Evolutionary conservation across 2,113 vertebrate genomes (phyloP).

Genomic region (Gasterosteus nipponicus): DNA sequence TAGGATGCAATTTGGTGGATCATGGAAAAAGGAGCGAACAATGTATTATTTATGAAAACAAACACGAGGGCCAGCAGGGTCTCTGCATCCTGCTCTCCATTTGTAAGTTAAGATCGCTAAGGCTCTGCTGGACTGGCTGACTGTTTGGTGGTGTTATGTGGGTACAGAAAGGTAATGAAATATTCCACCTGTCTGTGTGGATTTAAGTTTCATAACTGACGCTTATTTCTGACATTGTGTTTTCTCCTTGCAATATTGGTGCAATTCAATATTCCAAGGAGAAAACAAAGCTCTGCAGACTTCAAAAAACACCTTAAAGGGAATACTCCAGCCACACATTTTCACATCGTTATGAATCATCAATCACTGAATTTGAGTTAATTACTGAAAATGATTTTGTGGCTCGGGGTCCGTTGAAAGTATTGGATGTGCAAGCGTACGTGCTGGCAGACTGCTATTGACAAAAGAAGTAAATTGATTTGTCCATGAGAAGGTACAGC

Average conservation of each 20-base stretch:
- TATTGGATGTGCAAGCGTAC: slow-evolving; percentile 8
- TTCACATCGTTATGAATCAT: not conserved
- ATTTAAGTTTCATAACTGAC: not conserved
- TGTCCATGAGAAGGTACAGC: slow-evolving; percentile 6
- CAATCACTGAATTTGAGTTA: not conserved
- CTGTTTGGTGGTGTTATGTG: not conserved
- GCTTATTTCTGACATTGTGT: not conserved
- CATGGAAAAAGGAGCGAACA: slow-evolving; percentile 37
- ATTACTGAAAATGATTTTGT: not conserved
- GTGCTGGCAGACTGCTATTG: not conserved
- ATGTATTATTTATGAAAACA: slow-evolving; percentile 57
- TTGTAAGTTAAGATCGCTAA: slow-evolving; percentile 8
- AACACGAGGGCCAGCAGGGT: slow-evolving; percentile 38
- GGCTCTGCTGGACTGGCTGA: not conserved
- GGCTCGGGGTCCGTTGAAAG: not conserved
- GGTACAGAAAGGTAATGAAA: not conserved
- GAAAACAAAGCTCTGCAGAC: not conserved
- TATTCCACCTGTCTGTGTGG: not conserved
- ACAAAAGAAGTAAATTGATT: not conserved
- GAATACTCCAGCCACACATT: not conserved
- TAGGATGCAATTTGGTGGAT: slow-evolving; percentile 51
- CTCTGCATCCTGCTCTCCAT: slow-evolving; percentile 16
- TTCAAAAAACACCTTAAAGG: not conserved
- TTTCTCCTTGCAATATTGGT: not conserved
- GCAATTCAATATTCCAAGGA: not conserved